Evolutionary conservation across 1,140 invertebrate species (phyloP).

Genomic region (Daktulosphaira vitifoliae): DNA sequence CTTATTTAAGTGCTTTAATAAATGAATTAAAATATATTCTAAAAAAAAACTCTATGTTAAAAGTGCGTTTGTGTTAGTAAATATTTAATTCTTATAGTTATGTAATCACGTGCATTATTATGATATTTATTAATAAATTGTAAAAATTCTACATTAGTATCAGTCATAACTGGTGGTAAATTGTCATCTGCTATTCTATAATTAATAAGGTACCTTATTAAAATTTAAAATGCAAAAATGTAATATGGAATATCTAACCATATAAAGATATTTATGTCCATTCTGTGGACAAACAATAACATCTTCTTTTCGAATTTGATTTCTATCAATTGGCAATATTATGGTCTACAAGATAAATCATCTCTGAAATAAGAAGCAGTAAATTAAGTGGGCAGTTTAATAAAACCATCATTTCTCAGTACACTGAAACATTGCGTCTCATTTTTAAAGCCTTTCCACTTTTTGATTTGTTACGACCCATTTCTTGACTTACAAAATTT

Average conservation of each 20-base stretch:
- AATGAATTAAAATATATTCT: too few species aligned
- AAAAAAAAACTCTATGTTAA: too few species aligned
- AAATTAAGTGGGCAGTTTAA: too few species aligned
- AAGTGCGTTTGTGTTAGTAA: too few species aligned
- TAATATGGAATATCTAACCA: too few species aligned
- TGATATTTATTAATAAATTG: slow-evolving; percentile 3
- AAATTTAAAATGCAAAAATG: too few species aligned
- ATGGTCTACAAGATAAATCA: slow-evolving; percentile 21
- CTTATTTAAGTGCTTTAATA: too few species aligned
- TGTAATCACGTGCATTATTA: not conserved
- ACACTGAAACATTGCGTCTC: slow-evolving; percentile 21
- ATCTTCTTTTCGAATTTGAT: slow-evolving; percentile 19
- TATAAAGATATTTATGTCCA: slow-evolving; percentile 26
- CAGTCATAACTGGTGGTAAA: slow-evolving; percentile 13
- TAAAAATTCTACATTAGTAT: not conserved
- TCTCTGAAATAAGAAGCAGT: slow-evolving; percentile 6
- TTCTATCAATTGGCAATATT: slow-evolving; percentile 17
- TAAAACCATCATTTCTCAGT: not conserved
- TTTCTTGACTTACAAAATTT: too few species aligned
- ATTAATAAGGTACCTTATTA: too few species aligned
- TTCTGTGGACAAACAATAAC: slow-evolving; percentile 14
- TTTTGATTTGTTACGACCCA: not conserved
- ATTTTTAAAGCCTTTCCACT: slow-evolving; percentile 24
- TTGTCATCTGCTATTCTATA: slow-evolving; percentile 21
- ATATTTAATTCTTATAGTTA: slow-evolving; percentile 5